A percentile compares a stretch with the other conserved stretches of the same genome.
Evolutionary conservation across 1,140 invertebrate species (phyloP).

Genomic region (Hylyphantes graminicola): DNA sequence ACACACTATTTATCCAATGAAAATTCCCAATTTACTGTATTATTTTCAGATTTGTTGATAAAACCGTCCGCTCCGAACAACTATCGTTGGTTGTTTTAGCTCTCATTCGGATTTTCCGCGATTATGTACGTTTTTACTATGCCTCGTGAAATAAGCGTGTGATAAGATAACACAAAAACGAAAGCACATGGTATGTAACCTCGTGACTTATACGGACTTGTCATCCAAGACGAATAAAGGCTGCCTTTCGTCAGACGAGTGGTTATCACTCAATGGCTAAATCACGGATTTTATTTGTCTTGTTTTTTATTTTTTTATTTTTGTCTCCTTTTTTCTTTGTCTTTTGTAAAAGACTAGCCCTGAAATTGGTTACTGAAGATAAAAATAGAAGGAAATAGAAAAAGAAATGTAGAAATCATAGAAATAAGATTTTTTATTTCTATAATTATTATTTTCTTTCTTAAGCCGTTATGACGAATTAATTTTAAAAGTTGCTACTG

Average conservation of each 20-base stretch:
- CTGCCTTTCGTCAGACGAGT: neutral
- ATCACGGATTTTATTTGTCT: neutral
- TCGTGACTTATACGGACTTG: neutral
- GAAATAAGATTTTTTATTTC: too few relatives aligned
- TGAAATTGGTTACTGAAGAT: too few relatives aligned
- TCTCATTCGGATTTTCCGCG: neutral
- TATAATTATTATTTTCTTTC: too few relatives aligned
- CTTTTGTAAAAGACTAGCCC: too few relatives aligned
- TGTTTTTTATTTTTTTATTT: too few relatives aligned
- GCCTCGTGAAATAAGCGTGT: constrained; percentile 14
- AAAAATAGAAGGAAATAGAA: too few relatives aligned
- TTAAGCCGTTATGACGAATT: too few relatives aligned
- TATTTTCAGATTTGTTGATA: neutral
- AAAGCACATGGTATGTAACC: constrained; percentile 29
- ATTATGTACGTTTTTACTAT: constrained; percentile 11
- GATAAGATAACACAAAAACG: constrained; percentile 22
- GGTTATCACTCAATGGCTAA: neutral
- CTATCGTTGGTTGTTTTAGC: neutral
- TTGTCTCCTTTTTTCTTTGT: too few relatives aligned
- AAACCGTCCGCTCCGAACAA: neutral
- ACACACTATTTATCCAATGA: neutral
- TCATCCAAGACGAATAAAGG: neutral
- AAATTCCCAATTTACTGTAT: neutral
- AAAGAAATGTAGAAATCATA: too few relatives aligned
- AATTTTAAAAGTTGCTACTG: too few relatives aligned